These are phyloP conservation scores for Centropristis striata DNA, from an alignment of 2,113 vertebrate genomes.

Conservation along the genomic window DNA sequence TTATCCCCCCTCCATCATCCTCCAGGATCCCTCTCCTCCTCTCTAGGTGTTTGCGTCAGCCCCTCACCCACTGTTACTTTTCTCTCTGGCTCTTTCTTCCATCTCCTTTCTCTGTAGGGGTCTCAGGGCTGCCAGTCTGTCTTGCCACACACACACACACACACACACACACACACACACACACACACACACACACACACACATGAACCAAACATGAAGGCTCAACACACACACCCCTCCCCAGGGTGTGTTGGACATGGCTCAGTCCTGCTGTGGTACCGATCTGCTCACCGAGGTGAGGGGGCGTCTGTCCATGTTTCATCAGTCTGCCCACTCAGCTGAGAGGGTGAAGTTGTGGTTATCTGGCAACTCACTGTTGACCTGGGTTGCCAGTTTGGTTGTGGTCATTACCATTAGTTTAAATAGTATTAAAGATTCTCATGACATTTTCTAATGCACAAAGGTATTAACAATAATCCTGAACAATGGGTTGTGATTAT, in stretches of 20 bases:
- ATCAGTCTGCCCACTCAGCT: constrained; percentile 74
- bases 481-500: background rate
- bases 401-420: background rate
- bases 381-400: constrained; percentile 33
- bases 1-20: background rate
- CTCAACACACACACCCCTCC: constrained; percentile 46
- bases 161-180: constrained; percentile 19
- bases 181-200: constrained; percentile 17
- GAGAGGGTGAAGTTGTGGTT: constrained; percentile 60
- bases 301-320: constrained; percentile 71
- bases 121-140: constrained; percentile 66
- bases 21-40: background rate
- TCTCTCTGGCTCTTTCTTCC: constrained; percentile 26
- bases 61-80: constrained; percentile 57
- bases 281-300: constrained; percentile 82
- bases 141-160: constrained; percentile 21
- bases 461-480: background rate
- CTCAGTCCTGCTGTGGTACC: constrained; percentile 74
- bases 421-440: background rate
- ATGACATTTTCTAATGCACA: background rate
- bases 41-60: constrained; percentile 15
- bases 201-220: constrained; percentile 6
- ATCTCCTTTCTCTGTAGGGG: constrained; percentile 40
- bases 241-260: constrained; percentile 65
- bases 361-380: constrained; percentile 27